Conservation (phyloP, 1,140 invertebrate genomes). For the Drosophila bifasciata region DNA sequence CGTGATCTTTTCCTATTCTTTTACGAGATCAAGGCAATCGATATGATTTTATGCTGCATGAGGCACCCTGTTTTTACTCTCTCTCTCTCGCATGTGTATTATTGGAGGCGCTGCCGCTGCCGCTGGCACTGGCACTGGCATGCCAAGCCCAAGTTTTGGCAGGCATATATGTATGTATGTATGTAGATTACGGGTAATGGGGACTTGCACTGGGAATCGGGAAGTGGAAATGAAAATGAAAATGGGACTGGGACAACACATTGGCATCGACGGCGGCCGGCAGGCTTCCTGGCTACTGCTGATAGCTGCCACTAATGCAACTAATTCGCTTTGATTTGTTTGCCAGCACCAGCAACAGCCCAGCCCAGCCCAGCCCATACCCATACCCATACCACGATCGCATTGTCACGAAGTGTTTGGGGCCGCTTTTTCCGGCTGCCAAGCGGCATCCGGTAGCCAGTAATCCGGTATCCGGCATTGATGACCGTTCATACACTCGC, state of each 20-base stretch:
- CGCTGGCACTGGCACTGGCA: constrained; percentile 39
- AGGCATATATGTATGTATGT: no score
- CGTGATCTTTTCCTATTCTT: no score
- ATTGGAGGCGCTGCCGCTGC: constrained; percentile 1
- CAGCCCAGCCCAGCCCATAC: not conserved
- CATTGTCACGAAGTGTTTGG: constrained; percentile 61
- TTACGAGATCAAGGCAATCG: no score
- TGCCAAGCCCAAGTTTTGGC: constrained; percentile 28
- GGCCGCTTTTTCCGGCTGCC: constrained; percentile 27
- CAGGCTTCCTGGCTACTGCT: constrained; percentile 36
- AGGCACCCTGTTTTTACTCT: constrained; percentile 36
- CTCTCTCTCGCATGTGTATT: constrained; percentile 44
- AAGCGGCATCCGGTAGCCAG: constrained; percentile 33
- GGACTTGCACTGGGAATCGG: not conserved
- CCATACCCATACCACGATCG: constrained; percentile 27
- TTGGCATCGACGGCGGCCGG: constrained; percentile 25
- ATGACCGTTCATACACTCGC: constrained; percentile 34
- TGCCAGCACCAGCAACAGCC: constrained; percentile 26
- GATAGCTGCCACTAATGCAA: constrained; percentile 67
- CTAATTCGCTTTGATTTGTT: constrained; percentile 68
- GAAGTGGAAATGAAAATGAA: not conserved
- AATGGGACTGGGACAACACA: constrained; percentile 3
- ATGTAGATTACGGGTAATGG: constrained; percentile 12
- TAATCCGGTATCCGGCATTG: constrained; percentile 38
- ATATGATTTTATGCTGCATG: no score